These are phyloP conservation scores for Caenorhabditis macrosperma DNA, from an alignment of 2,888 invertebrate species.

Conservation along the genomic window DNA sequence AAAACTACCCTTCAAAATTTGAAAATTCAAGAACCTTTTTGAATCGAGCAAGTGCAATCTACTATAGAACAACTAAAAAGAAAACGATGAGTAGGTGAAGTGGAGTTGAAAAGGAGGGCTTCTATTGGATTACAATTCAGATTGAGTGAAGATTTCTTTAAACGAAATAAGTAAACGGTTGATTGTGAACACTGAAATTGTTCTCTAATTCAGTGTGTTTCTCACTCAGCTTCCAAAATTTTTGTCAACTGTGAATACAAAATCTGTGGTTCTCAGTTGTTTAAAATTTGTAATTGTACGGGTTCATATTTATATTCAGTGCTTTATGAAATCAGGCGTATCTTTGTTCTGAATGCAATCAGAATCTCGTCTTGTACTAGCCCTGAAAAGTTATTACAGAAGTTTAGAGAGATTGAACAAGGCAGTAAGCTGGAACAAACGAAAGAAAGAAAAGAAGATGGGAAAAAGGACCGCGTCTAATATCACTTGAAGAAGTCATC, in stretches of 20 bases:
- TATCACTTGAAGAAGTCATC: constrained; percentile 52
- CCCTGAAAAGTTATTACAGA: constrained; percentile 23
- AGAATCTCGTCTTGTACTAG: constrained; percentile 28
- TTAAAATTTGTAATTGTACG: too few relatives aligned
- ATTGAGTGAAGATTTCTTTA: constrained; percentile 42
- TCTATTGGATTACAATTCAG: constrained; percentile 58
- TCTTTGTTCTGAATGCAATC: constrained; percentile 20
- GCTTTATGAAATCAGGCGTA: too few relatives aligned
- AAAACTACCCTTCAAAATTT: too few relatives aligned
- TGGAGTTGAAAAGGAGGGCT: constrained; percentile 50
- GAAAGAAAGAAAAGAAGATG: constrained; percentile 8
- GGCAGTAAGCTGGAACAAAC: constrained; percentile 38
- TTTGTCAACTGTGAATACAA: too few relatives aligned
- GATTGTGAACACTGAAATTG: neutral
- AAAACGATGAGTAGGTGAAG: constrained; percentile 34
- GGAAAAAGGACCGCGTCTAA: constrained; percentile 37
- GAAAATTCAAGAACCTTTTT: constrained; percentile 1
- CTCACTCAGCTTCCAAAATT: too few relatives aligned
- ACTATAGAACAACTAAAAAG: constrained; percentile 3
- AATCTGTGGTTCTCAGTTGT: too few relatives aligned
- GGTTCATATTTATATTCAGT: too few relatives aligned
- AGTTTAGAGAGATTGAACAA: neutral
- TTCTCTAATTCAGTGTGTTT: neutral
- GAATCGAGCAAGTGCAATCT: constrained; percentile 6
- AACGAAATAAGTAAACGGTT: neutral